These are phyloP conservation scores for Unio pictorum DNA, from an alignment of 2,888 invertebrate genomes.

Conservation along the genomic window DNA sequence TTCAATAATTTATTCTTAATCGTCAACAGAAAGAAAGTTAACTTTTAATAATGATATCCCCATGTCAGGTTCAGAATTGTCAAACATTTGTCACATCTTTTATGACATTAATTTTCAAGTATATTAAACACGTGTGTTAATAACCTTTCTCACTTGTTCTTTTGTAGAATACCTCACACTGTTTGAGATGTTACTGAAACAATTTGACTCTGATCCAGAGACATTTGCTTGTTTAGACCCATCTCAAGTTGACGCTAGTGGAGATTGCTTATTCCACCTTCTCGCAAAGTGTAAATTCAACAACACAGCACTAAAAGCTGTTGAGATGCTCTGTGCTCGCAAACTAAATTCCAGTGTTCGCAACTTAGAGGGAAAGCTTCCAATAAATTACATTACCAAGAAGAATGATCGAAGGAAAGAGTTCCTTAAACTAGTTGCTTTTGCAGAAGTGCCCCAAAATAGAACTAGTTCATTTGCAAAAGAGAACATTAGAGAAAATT, in stretches of 20 bases:
- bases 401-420: slow-evolving; percentile 48
- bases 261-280: slow-evolving; percentile 42
- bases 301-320: slow-evolving; percentile 27
- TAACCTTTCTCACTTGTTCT: too few species aligned
- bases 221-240: slow-evolving; percentile 40
- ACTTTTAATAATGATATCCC: too few species aligned
- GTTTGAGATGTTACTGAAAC: slow-evolving; percentile 42
- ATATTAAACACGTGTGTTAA: too few species aligned
- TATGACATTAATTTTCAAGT: too few species aligned
- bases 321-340: slow-evolving; percentile 47
- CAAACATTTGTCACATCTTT: too few species aligned
- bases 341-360: slow-evolving; percentile 35
- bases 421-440: slow-evolving; percentile 23
- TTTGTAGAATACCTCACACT: slow-evolving; percentile 8
- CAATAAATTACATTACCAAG: slow-evolving; percentile 45
- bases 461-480: not conserved
- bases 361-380: slow-evolving; percentile 48
- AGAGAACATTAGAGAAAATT: slow-evolving; percentile 5
- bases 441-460: not conserved
- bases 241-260: slow-evolving; percentile 27
- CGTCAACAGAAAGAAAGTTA: too few species aligned
- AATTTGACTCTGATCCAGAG: slow-evolving; percentile 32
- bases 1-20: slow-evolving; percentile 3
- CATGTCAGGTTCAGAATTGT: too few species aligned
- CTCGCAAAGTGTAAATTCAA: slow-evolving; percentile 39